Conservation (phyloP, 2,113 vertebrate genomes). For the Sinosuthora webbiana region DNA sequence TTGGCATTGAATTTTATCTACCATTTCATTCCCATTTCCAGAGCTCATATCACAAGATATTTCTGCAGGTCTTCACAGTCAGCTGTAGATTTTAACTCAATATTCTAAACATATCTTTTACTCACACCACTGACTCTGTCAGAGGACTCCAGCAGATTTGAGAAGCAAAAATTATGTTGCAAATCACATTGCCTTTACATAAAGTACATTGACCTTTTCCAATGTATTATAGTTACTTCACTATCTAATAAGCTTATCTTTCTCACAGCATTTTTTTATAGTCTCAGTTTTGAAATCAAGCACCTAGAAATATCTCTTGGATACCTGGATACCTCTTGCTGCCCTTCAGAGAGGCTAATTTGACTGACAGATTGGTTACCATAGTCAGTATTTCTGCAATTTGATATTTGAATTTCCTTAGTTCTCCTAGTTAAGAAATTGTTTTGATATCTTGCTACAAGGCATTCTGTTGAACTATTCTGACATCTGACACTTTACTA, state of each 20-base stretch:
- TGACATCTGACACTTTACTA: background rate
- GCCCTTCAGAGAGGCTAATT: background rate
- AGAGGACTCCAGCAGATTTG: background rate
- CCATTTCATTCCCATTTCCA: conserved; percentile 5
- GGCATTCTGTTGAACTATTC: background rate
- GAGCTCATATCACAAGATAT: background rate
- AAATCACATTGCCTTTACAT: background rate
- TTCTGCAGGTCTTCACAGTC: background rate
- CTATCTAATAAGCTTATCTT: background rate
- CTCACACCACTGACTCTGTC: background rate
- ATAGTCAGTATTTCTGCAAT: background rate
- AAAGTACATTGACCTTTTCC: background rate
- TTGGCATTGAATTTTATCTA: conserved; percentile 13
- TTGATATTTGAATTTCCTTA: background rate
- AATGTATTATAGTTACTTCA: background rate
- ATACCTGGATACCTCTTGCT: background rate
- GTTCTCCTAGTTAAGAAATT: background rate
- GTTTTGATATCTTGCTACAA: background rate
- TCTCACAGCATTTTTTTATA: background rate
- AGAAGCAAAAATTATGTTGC: background rate
- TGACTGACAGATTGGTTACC: background rate
- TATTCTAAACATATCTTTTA: background rate
- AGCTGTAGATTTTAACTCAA: background rate
- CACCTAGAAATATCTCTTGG: background rate
- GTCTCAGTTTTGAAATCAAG: background rate